Conservation (phyloP, 1,140 invertebrate genomes). For the Formica exsecta region DNA sequence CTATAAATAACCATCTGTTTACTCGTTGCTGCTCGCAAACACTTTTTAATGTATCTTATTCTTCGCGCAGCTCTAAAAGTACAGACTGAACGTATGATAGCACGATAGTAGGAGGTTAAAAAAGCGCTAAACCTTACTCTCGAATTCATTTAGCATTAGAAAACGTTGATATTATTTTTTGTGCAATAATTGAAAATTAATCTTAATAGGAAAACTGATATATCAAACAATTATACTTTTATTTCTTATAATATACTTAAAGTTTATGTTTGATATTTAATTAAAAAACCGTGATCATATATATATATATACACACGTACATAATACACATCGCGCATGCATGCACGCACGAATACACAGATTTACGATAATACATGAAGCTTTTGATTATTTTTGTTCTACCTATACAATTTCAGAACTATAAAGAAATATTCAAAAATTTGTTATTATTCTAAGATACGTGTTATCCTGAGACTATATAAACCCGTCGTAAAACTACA, state of each 20-base stretch:
- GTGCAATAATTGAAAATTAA: not conserved
- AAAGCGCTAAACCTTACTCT: not conserved
- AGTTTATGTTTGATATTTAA: not conserved
- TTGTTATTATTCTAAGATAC: constrained; percentile 18
- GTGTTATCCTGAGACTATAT: constrained; percentile 26
- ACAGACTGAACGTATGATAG: constrained; percentile 13
- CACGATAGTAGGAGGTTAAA: too few relatives aligned
- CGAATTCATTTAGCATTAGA: not conserved
- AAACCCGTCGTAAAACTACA: constrained; percentile 29
- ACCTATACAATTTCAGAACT: not conserved
- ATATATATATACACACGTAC: not conserved
- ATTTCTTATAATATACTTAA: not conserved
- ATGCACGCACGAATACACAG: not conserved
- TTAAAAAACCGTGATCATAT: not conserved
- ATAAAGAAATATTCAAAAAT: not conserved
- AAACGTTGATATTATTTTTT: constrained; percentile 10
- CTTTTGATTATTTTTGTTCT: not conserved
- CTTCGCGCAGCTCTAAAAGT: constrained; percentile 61
- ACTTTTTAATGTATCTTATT: constrained; percentile 76
- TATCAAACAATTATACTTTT: not conserved
- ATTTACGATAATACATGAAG: not conserved
- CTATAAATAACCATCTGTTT: constrained; percentile 80
- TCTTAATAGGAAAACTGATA: too few relatives aligned
- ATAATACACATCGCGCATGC: not conserved
- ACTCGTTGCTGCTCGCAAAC: constrained; percentile 76